Evolutionary conservation across 2,888 invertebrate genomes (phyloP), one percentile per base, ranked within the genome.

Genomic region (Ennomos fuscantarius): DNA sequence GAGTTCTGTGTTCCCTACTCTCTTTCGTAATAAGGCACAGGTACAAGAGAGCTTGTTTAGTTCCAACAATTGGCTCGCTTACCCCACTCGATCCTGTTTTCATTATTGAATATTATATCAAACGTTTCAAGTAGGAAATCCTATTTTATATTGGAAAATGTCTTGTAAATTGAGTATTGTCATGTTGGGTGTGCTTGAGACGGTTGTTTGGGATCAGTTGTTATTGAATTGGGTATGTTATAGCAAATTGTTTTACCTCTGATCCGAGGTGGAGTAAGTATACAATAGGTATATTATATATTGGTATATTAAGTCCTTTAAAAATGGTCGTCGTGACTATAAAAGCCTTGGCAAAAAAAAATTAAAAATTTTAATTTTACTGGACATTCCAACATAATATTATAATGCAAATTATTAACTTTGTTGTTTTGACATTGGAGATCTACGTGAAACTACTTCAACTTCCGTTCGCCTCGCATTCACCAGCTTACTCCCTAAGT

Each of bases 41-140:
- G 78, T 72, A 77, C 67, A 69, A 81, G 79, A 72, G 77, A 76
- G 73, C 82, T 83, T 82, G 83, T 84, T 83, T 84, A 74, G 79
- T 75, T 73, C 76, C 74, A 69, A 82, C 86, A 81, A 86, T 86
- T 81, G 87, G 72, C 76, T 78, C 69, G 70, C 62, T 57, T 41
- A 52, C 72, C 70, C 75, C 78, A 78, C 81, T 80, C 73, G 65
- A 74, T 69, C 68, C 72, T 70, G 75, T 79, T 80, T 80, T 82
- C 82, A 82, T 86, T 85, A 84, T 84, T 82, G 81, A 85, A 86
- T 85, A 82, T 82, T 77, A 81, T 81, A 86, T 87, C 82, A 81
- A 79, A 79, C 72, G 76, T 74, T 65, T 64, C 57, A 42, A 62
- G 63, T 58, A 59, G 61, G 55, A 64, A 64, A 61, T 66, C 66